A percentile compares a stretch with the other conserved stretches of the same genome.
These are phyloP conservation scores for Eueides isabella DNA, from an alignment of 1,140 invertebrate species.

Conservation along the genomic window DNA sequence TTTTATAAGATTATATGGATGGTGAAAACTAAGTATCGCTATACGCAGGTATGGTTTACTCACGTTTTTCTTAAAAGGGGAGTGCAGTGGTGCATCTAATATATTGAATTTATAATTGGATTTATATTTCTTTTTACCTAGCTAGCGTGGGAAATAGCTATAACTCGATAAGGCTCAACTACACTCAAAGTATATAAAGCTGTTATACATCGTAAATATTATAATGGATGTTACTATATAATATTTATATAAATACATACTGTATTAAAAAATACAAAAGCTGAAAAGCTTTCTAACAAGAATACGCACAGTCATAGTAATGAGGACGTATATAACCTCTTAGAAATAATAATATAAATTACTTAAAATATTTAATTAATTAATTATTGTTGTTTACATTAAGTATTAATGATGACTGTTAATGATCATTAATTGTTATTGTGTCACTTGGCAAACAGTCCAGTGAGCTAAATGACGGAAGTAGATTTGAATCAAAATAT, in stretches of 20 bases:
- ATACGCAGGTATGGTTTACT: constrained; percentile 53
- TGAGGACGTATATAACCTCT: no score
- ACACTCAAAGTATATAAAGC: neutral
- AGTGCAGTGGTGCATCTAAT: constrained; percentile 68
- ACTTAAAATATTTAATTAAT: no score
- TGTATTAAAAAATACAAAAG: no score
- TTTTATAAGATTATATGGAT: constrained; percentile 4
- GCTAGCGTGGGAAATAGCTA: constrained; percentile 64
- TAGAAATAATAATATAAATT: no score
- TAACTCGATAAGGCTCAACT: constrained; percentile 47
- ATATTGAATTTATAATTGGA: constrained; percentile 70
- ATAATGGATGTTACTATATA: neutral
- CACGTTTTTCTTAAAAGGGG: constrained; percentile 67
- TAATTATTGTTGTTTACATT: no score
- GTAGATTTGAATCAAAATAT: constrained; percentile 74
- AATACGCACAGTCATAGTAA: no score
- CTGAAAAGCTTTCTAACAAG: no score
- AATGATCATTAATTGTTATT: constrained; percentile 11
- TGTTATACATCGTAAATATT: neutral
- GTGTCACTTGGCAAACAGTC: constrained; percentile 15
- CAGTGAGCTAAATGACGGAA: constrained; percentile 52
- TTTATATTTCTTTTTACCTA: constrained; percentile 47
- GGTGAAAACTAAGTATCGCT: constrained; percentile 7
- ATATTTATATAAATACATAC: no score
- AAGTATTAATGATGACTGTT: no score